A percentile compares a stretch with the other conserved stretches of the same genome.
Conservation (phyloP, 1,140 invertebrate genomes). For the Musca domestica region DNA sequence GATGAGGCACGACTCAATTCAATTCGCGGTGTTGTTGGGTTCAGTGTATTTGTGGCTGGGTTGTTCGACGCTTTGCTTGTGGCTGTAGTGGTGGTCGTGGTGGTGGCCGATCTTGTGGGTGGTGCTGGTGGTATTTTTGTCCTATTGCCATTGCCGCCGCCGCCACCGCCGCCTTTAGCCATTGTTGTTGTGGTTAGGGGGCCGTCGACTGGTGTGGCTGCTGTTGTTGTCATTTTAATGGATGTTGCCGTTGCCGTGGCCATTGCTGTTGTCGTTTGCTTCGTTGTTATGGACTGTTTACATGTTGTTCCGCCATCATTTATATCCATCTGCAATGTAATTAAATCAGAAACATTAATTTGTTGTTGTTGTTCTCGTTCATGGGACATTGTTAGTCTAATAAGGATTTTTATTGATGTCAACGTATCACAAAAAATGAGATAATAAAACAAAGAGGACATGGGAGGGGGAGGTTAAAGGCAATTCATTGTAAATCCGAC, state of each 20-base stretch:
- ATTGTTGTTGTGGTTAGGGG: slow-evolving; percentile 6
- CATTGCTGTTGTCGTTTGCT: slow-evolving; percentile 31
- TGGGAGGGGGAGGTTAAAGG: too few relatives aligned
- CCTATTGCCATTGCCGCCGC: slow-evolving; percentile 13
- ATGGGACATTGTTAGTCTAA: too few relatives aligned
- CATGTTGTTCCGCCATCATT: slow-evolving; percentile 14
- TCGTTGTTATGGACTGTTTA: slow-evolving; percentile 25
- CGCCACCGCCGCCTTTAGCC: slow-evolving; percentile 14
- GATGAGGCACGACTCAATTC: slow-evolving; percentile 84
- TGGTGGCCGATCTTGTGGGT: slow-evolving; percentile 45
- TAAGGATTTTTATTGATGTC: too few relatives aligned
- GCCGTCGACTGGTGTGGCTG: neutral
- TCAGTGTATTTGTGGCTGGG: slow-evolving; percentile 49
- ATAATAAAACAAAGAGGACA: too few relatives aligned
- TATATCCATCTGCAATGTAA: slow-evolving; percentile 15
- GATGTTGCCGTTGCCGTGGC: slow-evolving; percentile 30
- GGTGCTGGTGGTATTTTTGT: slow-evolving; percentile 36
- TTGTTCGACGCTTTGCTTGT: too few relatives aligned
- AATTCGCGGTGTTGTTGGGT: slow-evolving; percentile 75
- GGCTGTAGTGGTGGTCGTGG: slow-evolving; percentile 35
- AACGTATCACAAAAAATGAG: too few relatives aligned
- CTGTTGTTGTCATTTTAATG: slow-evolving; percentile 23
- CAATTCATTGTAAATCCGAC: too few relatives aligned
- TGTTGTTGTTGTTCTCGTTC: too few relatives aligned
- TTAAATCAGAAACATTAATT: slow-evolving; percentile 11